Base-by-base conservation (phyloP, 2,113 vertebrate genomes). In the Perccottus glenii region DNA sequence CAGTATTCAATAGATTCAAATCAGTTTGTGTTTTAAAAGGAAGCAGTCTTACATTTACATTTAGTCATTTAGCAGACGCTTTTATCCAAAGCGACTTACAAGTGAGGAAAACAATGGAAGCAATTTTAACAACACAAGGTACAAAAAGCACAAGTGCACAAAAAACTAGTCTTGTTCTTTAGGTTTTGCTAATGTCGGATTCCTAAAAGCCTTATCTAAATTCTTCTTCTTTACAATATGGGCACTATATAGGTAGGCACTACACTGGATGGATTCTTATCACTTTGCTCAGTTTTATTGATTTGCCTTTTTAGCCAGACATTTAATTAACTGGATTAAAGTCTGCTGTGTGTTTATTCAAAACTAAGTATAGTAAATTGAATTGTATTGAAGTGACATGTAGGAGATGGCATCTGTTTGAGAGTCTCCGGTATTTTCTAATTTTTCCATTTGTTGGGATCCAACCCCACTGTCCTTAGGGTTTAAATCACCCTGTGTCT, bases 381-480 rank as follows among this genome's bases (percentile, higher is more conserved):
- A n/a, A n/a, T n/a, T 62, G 38, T 57, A 52, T 49, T 53, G 9
- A 62, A 62, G 57, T 33, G 38, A 15, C 38, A 77, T 70, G 46
- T 16, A 8, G 60, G 55, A 9, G 32, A 48, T 55, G 44, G 75
- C 60, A 58, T 4, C 16, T 67, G 70, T 83, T 47, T 64, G 58
- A 67, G 65, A 67, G 47, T 64, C 67, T 79, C 33, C 76, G 85
- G 83, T 62, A 85, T 85, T 87, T 88, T 83, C 82, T 84, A 86
- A 87, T 63, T 9, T 2, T n/a, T 11, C 46, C 40, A 1, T 27
- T 27, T 27, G 19, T 27, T 3, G 19, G 19, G 19, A 27, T 27
- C 12, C 36, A 16, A 42, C 53, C 62, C 32, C 9, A 8, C 38
- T 45, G 56, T 70, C 58, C 35, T 64, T 0, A 5, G 46, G 43